Base-by-base conservation (phyloP, 2,888 invertebrate genomes). In the Sericinus montela region DNA sequence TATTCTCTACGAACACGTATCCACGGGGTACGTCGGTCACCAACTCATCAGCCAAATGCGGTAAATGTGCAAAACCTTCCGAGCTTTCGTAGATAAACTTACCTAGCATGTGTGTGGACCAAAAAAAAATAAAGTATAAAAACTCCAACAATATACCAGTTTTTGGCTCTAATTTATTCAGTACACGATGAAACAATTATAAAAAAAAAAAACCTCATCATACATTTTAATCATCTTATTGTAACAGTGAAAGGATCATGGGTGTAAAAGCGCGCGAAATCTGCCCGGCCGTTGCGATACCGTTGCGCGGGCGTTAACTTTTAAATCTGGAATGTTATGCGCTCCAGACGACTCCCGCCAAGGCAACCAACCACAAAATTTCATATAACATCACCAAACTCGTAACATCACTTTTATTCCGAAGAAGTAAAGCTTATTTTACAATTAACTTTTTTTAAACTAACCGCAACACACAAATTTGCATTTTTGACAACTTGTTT, bases 261-360 rank as follows among this genome's bases (percentile, higher is more conserved):
- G 42, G 5, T 13, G 59, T 57, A 67, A 75, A 75, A 74, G 76
- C 75, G 76, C 76, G 76, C 76, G 72, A 76, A 76, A 67, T 60
- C 50, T 40, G 14, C 51, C 57, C 60, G 71, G 64, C 76, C 67
- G 77, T 78, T 78, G 75, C 60, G 58, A 65, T 79, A 76, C 78
- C 78, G 78, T 78, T 76, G 72, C 60, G 69, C 58, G 62, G 70
- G 71, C 67, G 75, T 75, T 76, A 63, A 67, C 66, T 63, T 72
- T 73, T 63, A 74, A 76, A 76, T 75, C 75, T 73, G 75, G 75
- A 73, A 75, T 73, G 65, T 63, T 58, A 61, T 62, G 56, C 59
- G 48, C 55, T 49, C 53, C 51, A 57, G 56, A 50, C 63, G 60
- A 53, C 69, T 70, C 66, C 67, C 61, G 67, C 62, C 61, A 58